phyloP scores from a whole-genome alignment of 1,140 invertebrate genomes.

The Heliconius nattereri region DNA sequence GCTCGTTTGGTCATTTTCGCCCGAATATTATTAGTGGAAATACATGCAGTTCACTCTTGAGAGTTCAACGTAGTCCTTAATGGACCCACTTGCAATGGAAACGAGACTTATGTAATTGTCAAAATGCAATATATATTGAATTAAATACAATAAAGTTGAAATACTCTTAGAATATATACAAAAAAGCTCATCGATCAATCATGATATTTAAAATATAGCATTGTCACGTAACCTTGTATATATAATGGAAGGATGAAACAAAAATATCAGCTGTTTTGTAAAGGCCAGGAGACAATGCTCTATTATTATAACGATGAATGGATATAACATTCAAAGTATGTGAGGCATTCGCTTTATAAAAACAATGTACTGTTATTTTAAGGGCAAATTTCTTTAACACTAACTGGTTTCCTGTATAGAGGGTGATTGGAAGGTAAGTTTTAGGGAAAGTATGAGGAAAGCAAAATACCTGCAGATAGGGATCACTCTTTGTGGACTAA shows the following conservation, averaged over 20 bases:
- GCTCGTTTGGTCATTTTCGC: too few relatives aligned
- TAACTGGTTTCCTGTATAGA: background rate
- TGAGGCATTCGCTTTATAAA: background rate
- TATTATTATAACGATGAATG: constrained; percentile 14
- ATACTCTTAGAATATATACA: background rate
- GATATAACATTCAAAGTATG: constrained; percentile 3
- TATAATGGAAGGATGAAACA: constrained; percentile 6
- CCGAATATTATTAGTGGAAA: too few relatives aligned
- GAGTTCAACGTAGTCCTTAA: too few relatives aligned
- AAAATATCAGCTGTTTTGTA: constrained; percentile 14
- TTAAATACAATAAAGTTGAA: too few relatives aligned
- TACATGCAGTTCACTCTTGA: too few relatives aligned
- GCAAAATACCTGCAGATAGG: background rate
- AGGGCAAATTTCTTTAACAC: background rate
- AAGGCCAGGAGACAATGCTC: constrained; percentile 4
- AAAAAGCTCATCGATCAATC: background rate
- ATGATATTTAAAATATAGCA: constrained; percentile 10
- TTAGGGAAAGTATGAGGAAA: background rate
- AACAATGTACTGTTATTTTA: background rate
- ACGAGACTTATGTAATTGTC: too few relatives aligned
- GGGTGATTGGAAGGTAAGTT: background rate
- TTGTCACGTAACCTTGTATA: background rate
- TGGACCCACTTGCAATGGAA: too few relatives aligned
- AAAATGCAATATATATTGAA: too few relatives aligned
- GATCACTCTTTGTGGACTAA: too few relatives aligned